Evolutionary conservation across 2,113 vertebrate genomes (phyloP).

Genomic region (Labrus mixtus): DNA sequence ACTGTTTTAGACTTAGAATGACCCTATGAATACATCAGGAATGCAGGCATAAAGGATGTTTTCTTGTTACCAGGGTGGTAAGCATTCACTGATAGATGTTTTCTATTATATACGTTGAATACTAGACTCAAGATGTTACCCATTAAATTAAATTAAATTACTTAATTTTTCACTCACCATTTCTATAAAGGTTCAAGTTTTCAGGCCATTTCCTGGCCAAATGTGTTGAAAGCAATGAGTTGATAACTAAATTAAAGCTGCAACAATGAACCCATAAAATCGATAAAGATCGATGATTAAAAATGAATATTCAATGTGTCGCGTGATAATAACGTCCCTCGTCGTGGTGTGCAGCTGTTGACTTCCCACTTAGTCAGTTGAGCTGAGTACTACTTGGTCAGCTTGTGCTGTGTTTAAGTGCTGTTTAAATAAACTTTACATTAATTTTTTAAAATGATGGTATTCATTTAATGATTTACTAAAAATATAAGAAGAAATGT

Average conservation of each 20-base stretch:
- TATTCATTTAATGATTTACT: too few species aligned
- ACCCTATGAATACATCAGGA: not conserved
- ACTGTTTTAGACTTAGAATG: not conserved
- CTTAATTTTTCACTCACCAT: not conserved
- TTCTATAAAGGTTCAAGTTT: not conserved
- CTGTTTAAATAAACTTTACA: too few species aligned
- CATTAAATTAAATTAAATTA: conserved; percentile 2
- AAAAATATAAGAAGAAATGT: too few species aligned
- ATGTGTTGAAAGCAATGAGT: not conserved
- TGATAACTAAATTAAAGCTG: not conserved
- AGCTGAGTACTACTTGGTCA: too few species aligned
- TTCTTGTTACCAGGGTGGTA: not conserved
- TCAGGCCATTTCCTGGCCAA: not conserved
- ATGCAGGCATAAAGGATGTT: not conserved
- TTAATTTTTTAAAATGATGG: too few species aligned
- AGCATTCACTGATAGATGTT: not conserved
- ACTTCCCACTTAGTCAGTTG: too few species aligned
- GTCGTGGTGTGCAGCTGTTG: too few species aligned
- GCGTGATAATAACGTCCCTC: too few species aligned
- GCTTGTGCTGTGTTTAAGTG: too few species aligned
- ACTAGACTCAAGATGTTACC: not conserved
- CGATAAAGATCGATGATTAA: too few species aligned
- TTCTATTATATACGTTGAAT: not conserved
- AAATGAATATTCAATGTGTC: too few species aligned
- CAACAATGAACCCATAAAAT: too few species aligned